These are phyloP conservation scores for Pungitius pungitius DNA, from an alignment of 2,113 vertebrate species.

Conservation along the genomic window DNA sequence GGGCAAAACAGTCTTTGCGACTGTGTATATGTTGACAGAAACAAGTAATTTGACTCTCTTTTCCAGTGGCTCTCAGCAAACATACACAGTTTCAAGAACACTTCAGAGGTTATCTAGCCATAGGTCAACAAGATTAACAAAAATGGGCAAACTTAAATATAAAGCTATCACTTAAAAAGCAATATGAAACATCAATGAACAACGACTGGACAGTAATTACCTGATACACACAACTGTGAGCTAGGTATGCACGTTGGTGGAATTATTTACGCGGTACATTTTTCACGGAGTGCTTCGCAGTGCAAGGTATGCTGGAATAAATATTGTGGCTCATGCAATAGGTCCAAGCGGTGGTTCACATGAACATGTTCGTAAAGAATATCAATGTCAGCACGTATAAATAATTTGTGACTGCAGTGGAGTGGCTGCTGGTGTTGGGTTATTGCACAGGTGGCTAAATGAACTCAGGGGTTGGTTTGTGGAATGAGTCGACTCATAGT, in stretches of 20 bases:
- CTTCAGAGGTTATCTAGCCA: neutral
- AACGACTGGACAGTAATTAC: neutral
- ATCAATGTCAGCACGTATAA: neutral
- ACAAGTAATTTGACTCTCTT: constrained; percentile 2
- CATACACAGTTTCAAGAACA: neutral
- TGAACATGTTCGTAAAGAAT: neutral
- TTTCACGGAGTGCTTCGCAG: neutral
- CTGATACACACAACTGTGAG: neutral
- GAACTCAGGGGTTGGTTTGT: neutral
- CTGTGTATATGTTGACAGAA: neutral
- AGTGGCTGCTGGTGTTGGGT: neutral
- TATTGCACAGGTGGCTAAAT: constrained; percentile 3
- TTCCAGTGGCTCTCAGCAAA: neutral
- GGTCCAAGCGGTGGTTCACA: neutral
- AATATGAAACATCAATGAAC: neutral
- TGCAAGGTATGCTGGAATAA: neutral
- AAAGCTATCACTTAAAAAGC: neutral
- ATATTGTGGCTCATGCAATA: neutral
- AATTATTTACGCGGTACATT: neutral
- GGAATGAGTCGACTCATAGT: neutral
- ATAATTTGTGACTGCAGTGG: neutral
- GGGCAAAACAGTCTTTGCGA: neutral
- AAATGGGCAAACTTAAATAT: neutral
- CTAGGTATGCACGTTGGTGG: neutral
- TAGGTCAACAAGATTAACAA: neutral